Evolutionary conservation across 1,140 invertebrate species (phyloP), one percentile per base, ranked within the genome.

Genomic region (Sesamia nonagrioides): DNA sequence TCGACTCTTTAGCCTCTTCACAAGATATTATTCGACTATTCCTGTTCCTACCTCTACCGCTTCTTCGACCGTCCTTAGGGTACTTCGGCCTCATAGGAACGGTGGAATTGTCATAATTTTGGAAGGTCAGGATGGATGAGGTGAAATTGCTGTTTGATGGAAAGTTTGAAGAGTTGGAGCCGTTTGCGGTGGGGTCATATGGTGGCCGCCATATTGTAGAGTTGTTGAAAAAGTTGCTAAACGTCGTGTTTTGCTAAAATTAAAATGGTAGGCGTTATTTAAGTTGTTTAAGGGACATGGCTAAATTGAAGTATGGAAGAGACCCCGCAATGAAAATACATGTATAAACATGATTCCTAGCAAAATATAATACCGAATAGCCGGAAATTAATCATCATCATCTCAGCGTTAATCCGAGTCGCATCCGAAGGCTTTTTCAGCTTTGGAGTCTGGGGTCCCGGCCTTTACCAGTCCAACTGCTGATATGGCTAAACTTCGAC

Each of bases 1-100:
- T 86, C 7, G 80, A 77, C 3, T 81, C 74, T 0, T 83, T 85
- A 0, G 82, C 85, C 9, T 76, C 75, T 6, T 68, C 71, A 37
- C 92, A 93, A 5, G 60, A 13, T 11, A 18, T 66, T 2, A 11
- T 37, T 5, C 66, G 33, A 18, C 9, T 40, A 5, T 17, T 40
- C 66, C 21, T 33, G 42, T 18, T 48, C 17, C 13, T 15, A 6
- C 1, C 5, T 5, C n/a, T 50, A 45, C 2, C 9, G 1, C 42
- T 7, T 4, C 45, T n/a, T n/a, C 13, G 13, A 4, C 45, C 6
- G 15, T 50, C 54, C 17, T 18, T 8, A 11, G 60, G 17, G 60
- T 15, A 17, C 33, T 63, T 42, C 3, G 60, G 42, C 8, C 35
- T 27, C 21, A 48, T 13, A n/a, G 42, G 66, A 0, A 69, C 21